phyloP scores from a whole-genome alignment of 2,888 invertebrate species.

The Ptychoptera albimana region DNA sequence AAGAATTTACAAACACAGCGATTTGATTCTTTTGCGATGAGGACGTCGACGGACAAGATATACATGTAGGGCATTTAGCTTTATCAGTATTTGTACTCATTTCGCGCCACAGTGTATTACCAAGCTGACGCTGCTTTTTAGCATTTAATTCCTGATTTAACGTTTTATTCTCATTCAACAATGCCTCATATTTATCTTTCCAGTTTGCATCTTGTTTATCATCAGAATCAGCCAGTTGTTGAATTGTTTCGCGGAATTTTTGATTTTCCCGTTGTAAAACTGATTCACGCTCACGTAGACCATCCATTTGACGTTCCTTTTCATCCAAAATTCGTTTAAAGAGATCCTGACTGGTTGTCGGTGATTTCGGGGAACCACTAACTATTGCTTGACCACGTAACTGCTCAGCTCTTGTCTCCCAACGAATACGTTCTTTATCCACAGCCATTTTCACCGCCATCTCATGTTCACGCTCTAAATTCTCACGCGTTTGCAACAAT shows the following conservation, averaged over 20 bases:
- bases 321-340: slow-evolving; percentile 48
- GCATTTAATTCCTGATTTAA: slow-evolving; percentile 30
- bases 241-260: slow-evolving; percentile 50
- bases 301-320: slow-evolving; percentile 53
- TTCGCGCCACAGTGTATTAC: neutral
- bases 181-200: slow-evolving; percentile 31
- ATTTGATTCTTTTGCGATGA: slow-evolving; percentile 9
- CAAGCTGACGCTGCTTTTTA: slow-evolving; percentile 22
- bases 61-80: neutral
- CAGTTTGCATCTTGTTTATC: slow-evolving; percentile 31
- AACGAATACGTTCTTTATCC: slow-evolving; percentile 31
- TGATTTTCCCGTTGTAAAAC: slow-evolving; percentile 44
- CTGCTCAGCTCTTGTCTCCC: slow-evolving; percentile 15
- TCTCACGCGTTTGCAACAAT: slow-evolving; percentile 49
- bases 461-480: slow-evolving; percentile 44
- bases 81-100: neutral
- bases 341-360: slow-evolving; percentile 41
- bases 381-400: neutral
- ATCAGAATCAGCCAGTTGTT: slow-evolving; percentile 48
- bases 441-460: slow-evolving; percentile 34
- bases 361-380: slow-evolving; percentile 10
- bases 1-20: slow-evolving; percentile 37
- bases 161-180: slow-evolving; percentile 34
- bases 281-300: slow-evolving; percentile 43
- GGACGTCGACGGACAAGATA: neutral